A percentile compares a stretch with the other conserved stretches of the same genome.
Conservation (phyloP, 2,113 vertebrate species). For the Rhea pennata region DNA sequence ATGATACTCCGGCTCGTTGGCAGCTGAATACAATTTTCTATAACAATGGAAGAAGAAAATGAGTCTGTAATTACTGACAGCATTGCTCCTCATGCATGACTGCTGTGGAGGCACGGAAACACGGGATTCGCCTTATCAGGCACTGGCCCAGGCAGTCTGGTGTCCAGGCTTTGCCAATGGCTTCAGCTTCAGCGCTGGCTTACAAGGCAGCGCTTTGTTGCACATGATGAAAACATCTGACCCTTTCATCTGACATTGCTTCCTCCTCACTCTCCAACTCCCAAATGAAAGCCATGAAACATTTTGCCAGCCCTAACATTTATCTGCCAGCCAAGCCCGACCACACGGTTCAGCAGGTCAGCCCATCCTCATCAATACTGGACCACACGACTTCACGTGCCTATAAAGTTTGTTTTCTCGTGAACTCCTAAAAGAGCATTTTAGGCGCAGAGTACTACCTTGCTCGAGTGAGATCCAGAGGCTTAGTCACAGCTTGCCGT, state of each 20-base stretch:
- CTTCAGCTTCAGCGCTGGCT: conserved; percentile 28
- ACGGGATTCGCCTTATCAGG: conserved; percentile 48
- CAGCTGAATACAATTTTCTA: conserved; percentile 45
- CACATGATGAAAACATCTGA: conserved; percentile 36
- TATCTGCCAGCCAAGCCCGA: neutral
- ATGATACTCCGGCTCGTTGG: conserved; percentile 6
- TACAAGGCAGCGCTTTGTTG: neutral
- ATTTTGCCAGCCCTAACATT: neutral
- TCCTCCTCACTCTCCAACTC: neutral
- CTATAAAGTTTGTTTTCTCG: neutral
- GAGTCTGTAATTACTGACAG: conserved; percentile 9
- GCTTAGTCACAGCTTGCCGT: conserved; percentile 94
- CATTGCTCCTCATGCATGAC: conserved; percentile 1
- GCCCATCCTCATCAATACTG: neutral
- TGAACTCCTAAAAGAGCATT: neutral
- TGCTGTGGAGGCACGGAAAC: neutral
- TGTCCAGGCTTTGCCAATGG: conserved; percentile 26
- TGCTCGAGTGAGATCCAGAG: conserved; percentile 95
- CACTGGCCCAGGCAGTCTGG: conserved; percentile 40
- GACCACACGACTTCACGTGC: neutral
- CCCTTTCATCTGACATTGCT: conserved; percentile 5
- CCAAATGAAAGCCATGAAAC: neutral
- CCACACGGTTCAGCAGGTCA: neutral
- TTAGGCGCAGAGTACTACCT: conserved; percentile 81
- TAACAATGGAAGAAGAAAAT: conserved; percentile 47